phyloP scores from a whole-genome alignment of 1,140 invertebrate genomes.

The Pseudomyrmex dendroicus region DNA sequence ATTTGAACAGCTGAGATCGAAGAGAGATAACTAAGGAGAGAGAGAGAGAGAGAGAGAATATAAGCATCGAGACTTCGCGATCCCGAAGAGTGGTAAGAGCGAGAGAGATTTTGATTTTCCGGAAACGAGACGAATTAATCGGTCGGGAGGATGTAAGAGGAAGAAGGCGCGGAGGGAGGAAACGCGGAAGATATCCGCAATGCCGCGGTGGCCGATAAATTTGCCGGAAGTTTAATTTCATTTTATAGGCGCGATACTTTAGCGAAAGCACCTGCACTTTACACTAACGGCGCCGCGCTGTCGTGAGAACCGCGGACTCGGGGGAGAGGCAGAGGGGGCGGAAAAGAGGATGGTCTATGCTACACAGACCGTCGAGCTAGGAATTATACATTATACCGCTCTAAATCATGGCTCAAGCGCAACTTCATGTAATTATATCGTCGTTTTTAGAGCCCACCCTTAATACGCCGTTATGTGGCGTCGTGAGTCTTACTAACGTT shows the following conservation, averaged over 20 bases:
- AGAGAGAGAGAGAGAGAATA: constrained; percentile 14
- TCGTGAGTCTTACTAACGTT: constrained; percentile 61
- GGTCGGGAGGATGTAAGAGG: constrained; percentile 9
- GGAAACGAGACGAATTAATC: constrained; percentile 57
- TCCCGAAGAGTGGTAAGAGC: not conserved
- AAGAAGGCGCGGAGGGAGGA: not conserved
- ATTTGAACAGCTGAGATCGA: constrained; percentile 48
- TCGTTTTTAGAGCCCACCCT: constrained; percentile 71
- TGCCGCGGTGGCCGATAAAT: constrained; percentile 75
- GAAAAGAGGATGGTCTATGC: constrained; percentile 5
- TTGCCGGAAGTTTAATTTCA: constrained; percentile 80
- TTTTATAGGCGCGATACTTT: constrained; percentile 81
- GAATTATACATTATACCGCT: constrained; percentile 74
- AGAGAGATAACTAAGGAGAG: constrained; percentile 9
- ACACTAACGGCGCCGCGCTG: constrained; percentile 73
- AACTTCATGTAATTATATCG: constrained; percentile 74
- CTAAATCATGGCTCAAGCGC: constrained; percentile 69
- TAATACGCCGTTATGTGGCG: constrained; percentile 60
- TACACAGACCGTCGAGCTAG: constrained; percentile 40
- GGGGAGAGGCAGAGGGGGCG: not conserved
- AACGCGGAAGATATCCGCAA: constrained; percentile 41
- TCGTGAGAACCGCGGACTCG: constrained; percentile 25
- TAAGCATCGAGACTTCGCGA: constrained; percentile 44
- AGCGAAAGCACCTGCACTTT: constrained; percentile 75
- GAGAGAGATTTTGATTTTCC: constrained; percentile 30